Conservation (phyloP, 2,113 vertebrate genomes). For the Gadus chalcogrammus region DNA sequence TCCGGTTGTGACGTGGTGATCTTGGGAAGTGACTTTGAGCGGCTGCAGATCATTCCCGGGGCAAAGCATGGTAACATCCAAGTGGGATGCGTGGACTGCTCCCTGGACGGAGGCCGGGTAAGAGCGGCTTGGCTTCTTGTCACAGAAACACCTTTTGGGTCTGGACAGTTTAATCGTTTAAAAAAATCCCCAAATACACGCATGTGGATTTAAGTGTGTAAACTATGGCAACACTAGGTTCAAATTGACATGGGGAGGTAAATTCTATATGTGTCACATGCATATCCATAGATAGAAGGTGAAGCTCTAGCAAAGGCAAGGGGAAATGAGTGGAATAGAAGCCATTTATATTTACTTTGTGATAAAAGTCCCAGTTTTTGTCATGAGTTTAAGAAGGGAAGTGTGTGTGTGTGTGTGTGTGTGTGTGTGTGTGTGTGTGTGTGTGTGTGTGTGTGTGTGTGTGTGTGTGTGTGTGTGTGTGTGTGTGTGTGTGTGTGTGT, state of each 20-base stretch:
- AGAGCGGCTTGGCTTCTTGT: conserved; percentile 29
- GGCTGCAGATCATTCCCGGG: conserved; percentile 96
- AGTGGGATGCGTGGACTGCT: conserved; percentile 95
- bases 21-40: conserved; percentile 94
- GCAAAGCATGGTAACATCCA: conserved; percentile 96
- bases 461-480: not conserved
- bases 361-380: not conserved
- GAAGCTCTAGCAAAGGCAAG: too few species aligned
- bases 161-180: too few species aligned
- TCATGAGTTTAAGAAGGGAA: not conserved
- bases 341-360: too few species aligned
- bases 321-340: too few species aligned
- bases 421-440: not conserved
- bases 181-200: too few species aligned
- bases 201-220: too few species aligned
- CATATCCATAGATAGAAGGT: too few species aligned
- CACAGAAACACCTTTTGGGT: not conserved
- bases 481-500: not conserved
- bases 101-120: conserved; percentile 92
- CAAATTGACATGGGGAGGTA: too few species aligned
- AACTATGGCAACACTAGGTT: too few species aligned
- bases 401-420: not conserved
- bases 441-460: not conserved
- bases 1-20: conserved; percentile 98
- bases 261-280: too few species aligned